Conservation (phyloP, 2,797 vertebrate genomes). For the Morelia viridis region DNA sequence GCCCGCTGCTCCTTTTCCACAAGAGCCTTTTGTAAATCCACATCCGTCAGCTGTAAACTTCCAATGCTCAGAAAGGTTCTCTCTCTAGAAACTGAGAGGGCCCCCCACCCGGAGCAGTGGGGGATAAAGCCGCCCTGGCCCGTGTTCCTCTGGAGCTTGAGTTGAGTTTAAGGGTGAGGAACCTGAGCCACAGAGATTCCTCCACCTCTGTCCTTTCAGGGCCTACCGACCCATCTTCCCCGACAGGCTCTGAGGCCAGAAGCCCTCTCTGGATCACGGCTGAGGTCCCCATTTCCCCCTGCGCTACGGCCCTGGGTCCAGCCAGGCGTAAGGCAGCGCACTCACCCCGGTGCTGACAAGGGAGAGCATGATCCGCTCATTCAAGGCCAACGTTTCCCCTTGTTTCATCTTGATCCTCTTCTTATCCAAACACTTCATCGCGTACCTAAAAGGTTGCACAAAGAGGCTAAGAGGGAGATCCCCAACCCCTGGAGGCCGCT, state of each 20-base stretch:
- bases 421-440: constrained; percentile 99
- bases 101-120: too few relatives aligned
- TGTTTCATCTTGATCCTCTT: constrained; percentile 99
- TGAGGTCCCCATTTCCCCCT: not conserved
- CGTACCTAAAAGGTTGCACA: constrained; percentile 81
- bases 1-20: not conserved
- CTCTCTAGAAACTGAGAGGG: not conserved
- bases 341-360: constrained; percentile 97
- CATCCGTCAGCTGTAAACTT: too few relatives aligned
- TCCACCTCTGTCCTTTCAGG: too few relatives aligned
- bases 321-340: constrained; percentile 20
- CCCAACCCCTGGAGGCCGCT: not conserved
- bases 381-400: constrained; percentile 94
- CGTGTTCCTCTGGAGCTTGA: too few relatives aligned
- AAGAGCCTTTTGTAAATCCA: not conserved
- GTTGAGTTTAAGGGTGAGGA: too few relatives aligned
- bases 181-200: too few relatives aligned
- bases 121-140: too few relatives aligned
- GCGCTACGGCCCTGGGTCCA: not conserved
- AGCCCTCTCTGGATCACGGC: not conserved
- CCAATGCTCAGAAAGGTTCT: too few relatives aligned
- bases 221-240: too few relatives aligned
- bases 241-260: too few relatives aligned
- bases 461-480: constrained; percentile 5
- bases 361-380: constrained; percentile 97